These are phyloP conservation scores for Periplaneta americana DNA, from an alignment of 1,140 invertebrate genomes.

Conservation along the genomic window DNA sequence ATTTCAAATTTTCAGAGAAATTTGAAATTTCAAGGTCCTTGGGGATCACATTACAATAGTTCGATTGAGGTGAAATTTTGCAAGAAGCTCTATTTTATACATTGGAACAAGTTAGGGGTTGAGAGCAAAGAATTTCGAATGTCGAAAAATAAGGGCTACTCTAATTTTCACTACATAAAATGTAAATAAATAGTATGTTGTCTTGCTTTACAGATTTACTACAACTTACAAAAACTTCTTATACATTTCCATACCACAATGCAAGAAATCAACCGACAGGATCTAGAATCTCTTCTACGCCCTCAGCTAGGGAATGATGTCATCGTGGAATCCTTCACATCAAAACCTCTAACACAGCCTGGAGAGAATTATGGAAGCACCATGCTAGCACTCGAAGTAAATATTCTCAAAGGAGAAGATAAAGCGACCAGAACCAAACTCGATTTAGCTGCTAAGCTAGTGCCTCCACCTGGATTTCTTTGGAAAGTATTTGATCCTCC, in stretches of 20 bases:
- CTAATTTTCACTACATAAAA: too few relatives aligned
- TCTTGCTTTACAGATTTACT: background rate
- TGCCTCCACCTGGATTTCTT: background rate
- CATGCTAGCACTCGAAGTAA: background rate
- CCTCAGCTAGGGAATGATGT: background rate
- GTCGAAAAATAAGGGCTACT: too few relatives aligned
- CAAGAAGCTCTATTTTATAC: too few relatives aligned
- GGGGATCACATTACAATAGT: too few relatives aligned
- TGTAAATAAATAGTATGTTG: too few relatives aligned
- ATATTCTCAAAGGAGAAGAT: background rate
- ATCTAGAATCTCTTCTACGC: background rate
- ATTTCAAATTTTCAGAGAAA: too few relatives aligned
- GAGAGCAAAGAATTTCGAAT: too few relatives aligned
- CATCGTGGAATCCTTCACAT: background rate
- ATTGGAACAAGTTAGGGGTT: too few relatives aligned
- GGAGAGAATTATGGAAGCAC: constrained; percentile 17
- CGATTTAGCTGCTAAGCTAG: constrained; percentile 1
- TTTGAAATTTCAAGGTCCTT: too few relatives aligned
- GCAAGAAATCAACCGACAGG: background rate
- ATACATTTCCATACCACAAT: background rate
- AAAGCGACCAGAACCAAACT: background rate
- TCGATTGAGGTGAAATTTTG: too few relatives aligned
- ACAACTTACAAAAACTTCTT: background rate
- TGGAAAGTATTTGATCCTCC: background rate
- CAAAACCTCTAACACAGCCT: background rate